Evolutionary conservation across 2,797 vertebrate species (phyloP).

Genomic region (Dicrostonyx torquatus): DNA sequence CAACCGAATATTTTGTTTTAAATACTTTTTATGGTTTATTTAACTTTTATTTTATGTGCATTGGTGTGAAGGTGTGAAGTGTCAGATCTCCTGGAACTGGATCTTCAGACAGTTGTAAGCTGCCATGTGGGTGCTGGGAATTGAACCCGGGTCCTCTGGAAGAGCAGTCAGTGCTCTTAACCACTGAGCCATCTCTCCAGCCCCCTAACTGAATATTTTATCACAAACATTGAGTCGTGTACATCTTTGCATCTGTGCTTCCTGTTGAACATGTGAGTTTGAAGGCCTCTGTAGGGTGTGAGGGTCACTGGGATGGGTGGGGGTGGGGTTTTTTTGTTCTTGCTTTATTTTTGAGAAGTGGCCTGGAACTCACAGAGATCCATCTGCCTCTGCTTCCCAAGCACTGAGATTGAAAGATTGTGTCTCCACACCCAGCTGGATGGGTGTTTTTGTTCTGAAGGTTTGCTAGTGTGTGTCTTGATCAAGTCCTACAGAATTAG

Average conservation of each 20-base stretch:
- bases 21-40: too few relatives aligned
- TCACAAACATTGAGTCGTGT: not conserved
- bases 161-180: too few relatives aligned
- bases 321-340: conserved; percentile 1
- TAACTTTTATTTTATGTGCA: too few relatives aligned
- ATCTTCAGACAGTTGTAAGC: too few relatives aligned
- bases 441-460: conserved; percentile 23
- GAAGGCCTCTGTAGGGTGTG: not conserved
- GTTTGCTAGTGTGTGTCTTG: conserved; percentile 55
- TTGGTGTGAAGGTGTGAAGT: too few relatives aligned
- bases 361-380: not conserved
- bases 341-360: not conserved
- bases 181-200: too few relatives aligned
- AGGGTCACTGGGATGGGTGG: not conserved
- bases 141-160: too few relatives aligned
- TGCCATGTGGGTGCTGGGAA: too few relatives aligned
- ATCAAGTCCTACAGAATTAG: conserved; percentile 14
- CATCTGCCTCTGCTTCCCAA: not conserved
- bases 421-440: not conserved
- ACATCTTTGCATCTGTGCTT: not conserved
- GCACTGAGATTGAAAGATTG: not conserved
- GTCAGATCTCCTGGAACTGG: too few relatives aligned
- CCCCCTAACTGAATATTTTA: not conserved
- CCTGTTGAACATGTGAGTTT: not conserved
- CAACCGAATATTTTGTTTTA: not conserved